These are phyloP conservation scores for Poecilia latipinna DNA, from an alignment of 2,113 vertebrate genomes.

Conservation along the genomic window DNA sequence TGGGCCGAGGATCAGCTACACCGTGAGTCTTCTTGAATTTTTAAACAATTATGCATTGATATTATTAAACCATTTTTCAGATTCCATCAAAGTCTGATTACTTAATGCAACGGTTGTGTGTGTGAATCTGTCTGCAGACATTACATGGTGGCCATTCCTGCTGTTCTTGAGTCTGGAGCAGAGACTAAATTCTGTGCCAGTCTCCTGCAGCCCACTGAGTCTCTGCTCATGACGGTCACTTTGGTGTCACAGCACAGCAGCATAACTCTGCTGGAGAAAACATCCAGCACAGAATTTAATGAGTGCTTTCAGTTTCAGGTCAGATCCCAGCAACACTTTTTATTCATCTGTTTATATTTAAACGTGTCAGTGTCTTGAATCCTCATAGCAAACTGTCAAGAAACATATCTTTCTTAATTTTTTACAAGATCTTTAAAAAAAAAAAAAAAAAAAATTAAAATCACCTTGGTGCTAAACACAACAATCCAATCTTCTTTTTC, in stretches of 20 bases:
- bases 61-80: too few species aligned
- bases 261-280: neutral
- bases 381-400: neutral
- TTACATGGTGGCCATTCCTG: neutral
- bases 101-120: neutral
- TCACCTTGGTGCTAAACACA: too few species aligned
- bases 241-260: neutral
- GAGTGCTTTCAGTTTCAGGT: neutral
- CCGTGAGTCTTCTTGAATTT: too few species aligned
- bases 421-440: neutral
- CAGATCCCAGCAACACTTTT: neutral
- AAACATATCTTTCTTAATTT: neutral
- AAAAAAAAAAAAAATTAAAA: too few species aligned
- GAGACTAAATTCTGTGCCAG: neutral
- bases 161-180: neutral
- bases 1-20: too few species aligned
- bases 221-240: neutral
- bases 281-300: neutral
- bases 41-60: too few species aligned
- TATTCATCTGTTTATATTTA: neutral
- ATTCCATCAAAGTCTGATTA: too few species aligned
- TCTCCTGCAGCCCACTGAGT: neutral
- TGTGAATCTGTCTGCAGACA: neutral
- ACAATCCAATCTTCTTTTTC: too few species aligned
- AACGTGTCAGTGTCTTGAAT: neutral